Conservation (phyloP, 2,797 vertebrate genomes). For the Graptemys geographica region DNA sequence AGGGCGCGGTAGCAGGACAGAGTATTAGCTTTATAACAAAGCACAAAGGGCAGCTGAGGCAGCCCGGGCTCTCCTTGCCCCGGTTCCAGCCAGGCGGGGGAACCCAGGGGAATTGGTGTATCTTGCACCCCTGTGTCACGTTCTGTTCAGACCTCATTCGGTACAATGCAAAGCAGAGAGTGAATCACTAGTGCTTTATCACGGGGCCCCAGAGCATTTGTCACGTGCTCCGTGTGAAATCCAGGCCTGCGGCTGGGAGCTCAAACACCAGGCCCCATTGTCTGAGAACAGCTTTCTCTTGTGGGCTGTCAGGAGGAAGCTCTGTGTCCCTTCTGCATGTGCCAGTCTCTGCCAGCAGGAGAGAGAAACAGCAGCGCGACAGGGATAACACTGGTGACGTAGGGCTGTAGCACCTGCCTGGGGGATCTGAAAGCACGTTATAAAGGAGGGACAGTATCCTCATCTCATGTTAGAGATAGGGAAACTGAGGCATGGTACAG, state of each 20-base stretch:
- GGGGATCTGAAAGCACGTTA: neutral
- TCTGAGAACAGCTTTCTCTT: neutral
- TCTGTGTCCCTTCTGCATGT: neutral
- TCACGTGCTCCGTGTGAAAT: neutral
- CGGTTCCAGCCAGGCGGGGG: rapidly evolving
- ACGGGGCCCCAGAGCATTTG: rapidly evolving
- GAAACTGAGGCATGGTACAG: neutral
- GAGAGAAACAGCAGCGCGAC: neutral
- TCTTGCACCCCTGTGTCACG: neutral
- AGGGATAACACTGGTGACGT: neutral
- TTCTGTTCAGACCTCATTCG: neutral
- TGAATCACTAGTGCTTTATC: too few relatives aligned
- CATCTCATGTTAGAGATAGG: neutral
- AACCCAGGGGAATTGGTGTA: neutral
- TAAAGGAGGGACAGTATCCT: neutral
- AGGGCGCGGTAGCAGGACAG: neutral
- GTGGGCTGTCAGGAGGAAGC: neutral
- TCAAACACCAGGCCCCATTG: neutral
- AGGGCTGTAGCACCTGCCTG: too few relatives aligned
- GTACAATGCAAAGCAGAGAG: neutral
- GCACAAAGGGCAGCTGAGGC: too few relatives aligned
- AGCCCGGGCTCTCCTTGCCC: neutral
- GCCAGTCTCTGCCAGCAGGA: too few relatives aligned
- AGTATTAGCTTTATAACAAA: neutral
- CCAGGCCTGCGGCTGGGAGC: neutral